Percentiles rank a stretch among this genome's conserved stretches.
phyloP scores from a whole-genome alignment of 2,888 invertebrate genomes.

The Athalia cordata region DNA sequence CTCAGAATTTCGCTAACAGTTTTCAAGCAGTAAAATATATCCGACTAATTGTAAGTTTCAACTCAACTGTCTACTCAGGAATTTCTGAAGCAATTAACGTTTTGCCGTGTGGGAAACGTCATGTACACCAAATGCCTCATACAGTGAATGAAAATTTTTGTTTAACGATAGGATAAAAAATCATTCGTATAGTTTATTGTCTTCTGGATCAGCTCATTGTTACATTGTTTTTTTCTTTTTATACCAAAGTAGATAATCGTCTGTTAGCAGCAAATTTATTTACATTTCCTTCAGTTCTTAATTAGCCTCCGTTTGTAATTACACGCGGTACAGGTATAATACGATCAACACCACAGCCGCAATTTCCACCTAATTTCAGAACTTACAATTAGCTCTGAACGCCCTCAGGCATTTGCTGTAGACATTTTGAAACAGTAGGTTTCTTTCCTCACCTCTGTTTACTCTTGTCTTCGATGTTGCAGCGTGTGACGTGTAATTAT shows the following conservation, averaged over 20 bases:
- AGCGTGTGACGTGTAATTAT: neutral
- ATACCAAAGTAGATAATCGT: too few relatives aligned
- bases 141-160: too few relatives aligned
- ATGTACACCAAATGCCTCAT: too few relatives aligned
- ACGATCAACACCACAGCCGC: neutral
- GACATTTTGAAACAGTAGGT: too few relatives aligned
- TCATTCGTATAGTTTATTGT: conserved; percentile 11
- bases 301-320: neutral
- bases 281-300: neutral
- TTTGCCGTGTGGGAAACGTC: too few relatives aligned
- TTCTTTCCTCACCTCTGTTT: neutral
- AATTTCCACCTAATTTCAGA: neutral
- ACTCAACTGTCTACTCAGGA: too few relatives aligned
- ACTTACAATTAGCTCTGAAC: neutral
- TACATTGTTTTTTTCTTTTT: too few relatives aligned
- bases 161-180: neutral
- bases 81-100: too few relatives aligned
- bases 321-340: neutral
- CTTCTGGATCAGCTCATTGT: neutral
- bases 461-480: neutral
- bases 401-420: neutral
- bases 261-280: neutral
- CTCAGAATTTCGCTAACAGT: too few relatives aligned
- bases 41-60: too few relatives aligned
- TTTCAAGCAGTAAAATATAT: too few relatives aligned